Base-by-base conservation (phyloP, 2,113 vertebrate species). In the Plecturocebus donacophilus region DNA sequence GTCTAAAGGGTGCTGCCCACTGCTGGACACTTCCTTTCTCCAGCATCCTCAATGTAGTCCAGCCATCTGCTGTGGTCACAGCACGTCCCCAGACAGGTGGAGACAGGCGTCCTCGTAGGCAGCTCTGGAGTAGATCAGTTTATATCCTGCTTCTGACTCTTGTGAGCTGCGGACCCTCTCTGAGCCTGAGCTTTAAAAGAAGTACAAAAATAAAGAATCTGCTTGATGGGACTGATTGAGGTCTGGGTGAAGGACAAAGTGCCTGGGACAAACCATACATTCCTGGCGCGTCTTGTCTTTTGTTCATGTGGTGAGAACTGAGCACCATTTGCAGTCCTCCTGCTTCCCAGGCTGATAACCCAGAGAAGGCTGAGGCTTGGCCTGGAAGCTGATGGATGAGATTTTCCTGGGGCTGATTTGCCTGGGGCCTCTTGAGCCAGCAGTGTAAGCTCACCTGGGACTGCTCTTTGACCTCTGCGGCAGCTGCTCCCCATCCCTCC, bases 401-500 rank as follows among this genome's bases (percentile, higher is more conserved):
- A n/a, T 83, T 81, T 87, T 70, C 73, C 66, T 12, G 38, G 45
- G 75, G 45, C 70, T 30, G 6, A 25, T 85, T 80, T 38, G 38
- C 76, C 40, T 2, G 6, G 66, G 49, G 38, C 17, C 80, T 79
- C 19, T 40, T 42, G 64, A 93, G 14, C 23, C 75, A 75, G 96
- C 71, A 35, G 11, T 8, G 0, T 8, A 20, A 21, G 52, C 58
- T 96, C n/a, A 94, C 73, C 89, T 83, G 52, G 76, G 66, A 82
- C 2, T 3, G 80, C 35, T n/a, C 40, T 87, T 68, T 66, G 90
- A 89, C 76, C 8, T 9, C 45, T 3, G 9, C 3, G 56, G 77
- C 52, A 6, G 25, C 66, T 6, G 11, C 71, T 64, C 23, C 17
- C 23, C 0, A 0, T 75, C 68, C 2, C 30, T 85, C 66, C 58